phyloP scores from a whole-genome alignment of 2,888 invertebrate species.

The Perizoma flavofasciatum region DNA sequence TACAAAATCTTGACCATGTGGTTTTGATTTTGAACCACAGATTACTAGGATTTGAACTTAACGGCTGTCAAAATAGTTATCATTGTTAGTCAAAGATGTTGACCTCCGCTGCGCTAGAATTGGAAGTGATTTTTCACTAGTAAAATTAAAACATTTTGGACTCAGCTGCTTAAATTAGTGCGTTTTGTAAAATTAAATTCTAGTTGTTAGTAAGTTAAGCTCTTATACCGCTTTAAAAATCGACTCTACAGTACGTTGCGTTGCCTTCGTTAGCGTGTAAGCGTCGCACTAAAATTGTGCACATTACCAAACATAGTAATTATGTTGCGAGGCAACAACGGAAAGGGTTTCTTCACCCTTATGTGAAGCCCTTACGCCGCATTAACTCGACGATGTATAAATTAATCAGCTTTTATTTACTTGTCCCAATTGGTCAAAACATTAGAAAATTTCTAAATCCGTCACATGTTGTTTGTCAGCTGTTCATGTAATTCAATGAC shows the following conservation, averaged over 20 bases:
- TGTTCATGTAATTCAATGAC: too few species aligned
- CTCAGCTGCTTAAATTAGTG: too few species aligned
- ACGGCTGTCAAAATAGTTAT: slow-evolving; percentile 1
- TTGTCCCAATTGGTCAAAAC: too few species aligned
- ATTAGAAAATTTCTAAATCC: too few species aligned
- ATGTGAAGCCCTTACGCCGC: slow-evolving; percentile 7
- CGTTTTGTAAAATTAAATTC: too few species aligned
- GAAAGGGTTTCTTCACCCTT: slow-evolving; percentile 18
- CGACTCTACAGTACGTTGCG: not conserved
- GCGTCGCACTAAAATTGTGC: slow-evolving; percentile 12
- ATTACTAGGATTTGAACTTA: not conserved
- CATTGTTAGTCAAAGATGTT: too few species aligned
- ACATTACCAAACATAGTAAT: slow-evolving; percentile 18
- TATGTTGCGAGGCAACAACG: slow-evolving; percentile 25
- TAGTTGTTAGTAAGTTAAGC: too few species aligned
- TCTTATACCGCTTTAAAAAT: not conserved
- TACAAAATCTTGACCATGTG: slow-evolving; percentile 22
- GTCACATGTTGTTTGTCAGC: too few species aligned
- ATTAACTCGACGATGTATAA: slow-evolving; percentile 8
- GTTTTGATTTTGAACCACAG: slow-evolving; percentile 8
- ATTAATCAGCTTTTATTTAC: slow-evolving; percentile 1
- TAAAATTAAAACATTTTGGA: too few species aligned
- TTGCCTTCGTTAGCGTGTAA: not conserved
- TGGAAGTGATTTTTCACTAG: too few species aligned
- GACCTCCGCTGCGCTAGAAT: too few species aligned